These are phyloP conservation scores for Scrobipalpa costella DNA, from an alignment of 2,888 invertebrate genomes.

Conservation along the genomic window DNA sequence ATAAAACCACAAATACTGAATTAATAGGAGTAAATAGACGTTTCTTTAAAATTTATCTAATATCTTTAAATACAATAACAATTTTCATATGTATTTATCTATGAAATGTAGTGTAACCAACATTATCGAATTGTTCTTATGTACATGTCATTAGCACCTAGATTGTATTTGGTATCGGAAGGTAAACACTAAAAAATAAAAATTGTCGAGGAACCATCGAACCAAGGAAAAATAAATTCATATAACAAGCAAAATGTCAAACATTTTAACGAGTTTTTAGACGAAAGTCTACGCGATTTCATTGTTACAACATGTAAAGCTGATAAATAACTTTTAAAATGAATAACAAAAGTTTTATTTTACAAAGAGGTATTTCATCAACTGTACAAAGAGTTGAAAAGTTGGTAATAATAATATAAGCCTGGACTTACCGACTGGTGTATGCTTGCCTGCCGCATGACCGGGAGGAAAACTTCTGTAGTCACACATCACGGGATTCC, in stretches of 20 bases:
- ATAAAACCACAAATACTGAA: conserved; percentile 3
- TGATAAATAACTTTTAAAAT: conserved; percentile 59
- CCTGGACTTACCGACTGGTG: conserved; percentile 17
- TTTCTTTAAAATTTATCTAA: conserved; percentile 3
- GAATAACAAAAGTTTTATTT: conserved; percentile 54
- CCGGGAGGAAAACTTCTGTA: not conserved
- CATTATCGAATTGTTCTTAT: conserved; percentile 14
- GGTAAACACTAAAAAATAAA: conserved; percentile 37
- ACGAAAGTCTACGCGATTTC: conserved; percentile 52
- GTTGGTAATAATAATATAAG: conserved; percentile 16
- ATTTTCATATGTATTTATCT: not conserved
- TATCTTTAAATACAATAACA: not conserved
- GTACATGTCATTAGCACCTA: conserved; percentile 35
- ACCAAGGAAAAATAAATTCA: conserved; percentile 48
- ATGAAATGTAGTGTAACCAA: not conserved
- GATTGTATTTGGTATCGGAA: conserved; percentile 34
- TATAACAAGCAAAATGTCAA: conserved; percentile 46
- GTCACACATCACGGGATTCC: too few relatives aligned
- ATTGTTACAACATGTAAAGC: conserved; percentile 47
- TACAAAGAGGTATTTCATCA: conserved; percentile 50
- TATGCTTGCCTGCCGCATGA: conserved; percentile 4
- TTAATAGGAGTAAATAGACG: not conserved
- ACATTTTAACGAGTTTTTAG: conserved; percentile 46
- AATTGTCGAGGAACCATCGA: conserved; percentile 39
- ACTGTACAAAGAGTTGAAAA: conserved; percentile 11